Percentiles rank a stretch among this genome's conserved stretches.
Evolutionary conservation across 2,888 invertebrate species (phyloP).

Genomic region (Onchidella celtica): DNA sequence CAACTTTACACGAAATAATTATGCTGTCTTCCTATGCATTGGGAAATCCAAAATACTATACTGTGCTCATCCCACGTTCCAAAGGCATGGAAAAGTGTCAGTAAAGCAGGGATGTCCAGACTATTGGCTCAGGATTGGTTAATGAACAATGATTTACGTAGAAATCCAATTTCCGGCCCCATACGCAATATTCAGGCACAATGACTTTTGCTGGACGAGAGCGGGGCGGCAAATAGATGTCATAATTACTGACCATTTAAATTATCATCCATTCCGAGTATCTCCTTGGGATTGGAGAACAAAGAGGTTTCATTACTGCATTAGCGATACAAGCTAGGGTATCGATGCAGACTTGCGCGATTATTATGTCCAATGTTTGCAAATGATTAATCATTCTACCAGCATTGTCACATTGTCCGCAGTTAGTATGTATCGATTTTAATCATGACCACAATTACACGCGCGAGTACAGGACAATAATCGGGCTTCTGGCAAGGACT

Average conservation of each 20-base stretch:
- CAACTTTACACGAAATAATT: too few relatives aligned
- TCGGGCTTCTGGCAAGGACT: background rate
- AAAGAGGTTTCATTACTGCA: background rate
- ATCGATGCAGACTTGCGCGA: background rate
- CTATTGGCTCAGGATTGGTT: too few relatives aligned
- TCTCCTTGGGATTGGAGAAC: background rate
- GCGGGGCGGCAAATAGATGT: background rate
- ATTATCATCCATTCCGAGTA: background rate
- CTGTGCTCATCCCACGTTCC: too few relatives aligned
- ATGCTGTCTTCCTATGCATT: too few relatives aligned
- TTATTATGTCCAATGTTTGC: background rate
- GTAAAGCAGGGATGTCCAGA: too few relatives aligned
- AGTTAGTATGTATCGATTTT: background rate
- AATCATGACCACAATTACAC: background rate
- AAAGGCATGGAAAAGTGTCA: too few relatives aligned
- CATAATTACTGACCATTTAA: background rate
- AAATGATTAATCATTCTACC: slow-evolving; percentile 1
- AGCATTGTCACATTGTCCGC: background rate
- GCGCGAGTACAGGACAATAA: background rate
- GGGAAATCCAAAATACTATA: too few relatives aligned
- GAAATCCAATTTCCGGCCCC: too few relatives aligned
- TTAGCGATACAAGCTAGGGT: background rate
- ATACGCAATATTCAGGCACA: too few relatives aligned
- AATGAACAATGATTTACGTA: too few relatives aligned
- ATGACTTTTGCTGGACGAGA: background rate